Percentiles rank a stretch among this genome's conserved stretches.
Evolutionary conservation across 2,888 invertebrate species (phyloP).

Genomic region (Drosophila aldrichi): DNA sequence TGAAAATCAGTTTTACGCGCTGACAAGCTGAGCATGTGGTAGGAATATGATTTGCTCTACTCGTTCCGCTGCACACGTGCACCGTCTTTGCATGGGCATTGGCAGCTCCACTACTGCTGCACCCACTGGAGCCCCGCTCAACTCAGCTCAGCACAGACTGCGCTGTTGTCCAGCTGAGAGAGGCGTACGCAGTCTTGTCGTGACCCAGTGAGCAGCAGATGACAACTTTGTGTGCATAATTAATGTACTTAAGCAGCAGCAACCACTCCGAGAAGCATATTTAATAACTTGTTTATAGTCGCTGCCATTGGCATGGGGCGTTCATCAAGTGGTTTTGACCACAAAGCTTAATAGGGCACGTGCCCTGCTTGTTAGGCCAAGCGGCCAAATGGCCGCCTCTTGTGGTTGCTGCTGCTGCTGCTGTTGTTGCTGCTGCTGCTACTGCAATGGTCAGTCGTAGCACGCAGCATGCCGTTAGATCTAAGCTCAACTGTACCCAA

Average conservation of each 20-base stretch:
- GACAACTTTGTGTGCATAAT: constrained; percentile 70
- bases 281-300: constrained; percentile 59
- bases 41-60: not conserved
- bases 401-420: constrained; percentile 33
- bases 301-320: constrained; percentile 34
- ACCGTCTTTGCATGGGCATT: not conserved
- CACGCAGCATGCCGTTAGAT: constrained; percentile 72
- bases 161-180: constrained; percentile 10
- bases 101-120: constrained; percentile 2
- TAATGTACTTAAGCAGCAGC: constrained; percentile 61
- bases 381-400: constrained; percentile 50
- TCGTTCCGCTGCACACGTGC: constrained; percentile 21
- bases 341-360: constrained; percentile 74
- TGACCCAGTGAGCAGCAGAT: constrained; percentile 62
- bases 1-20: constrained; percentile 2
- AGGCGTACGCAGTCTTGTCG: constrained; percentile 49
- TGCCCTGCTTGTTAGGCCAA: constrained; percentile 69
- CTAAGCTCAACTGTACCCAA: constrained; percentile 60
- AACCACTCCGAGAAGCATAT: constrained; percentile 18
- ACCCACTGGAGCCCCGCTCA: not conserved
- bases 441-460: constrained; percentile 61
- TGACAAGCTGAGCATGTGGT: constrained; percentile 9
- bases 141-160: not conserved
- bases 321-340: constrained; percentile 59
- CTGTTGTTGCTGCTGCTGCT: constrained; percentile 4